These are phyloP conservation scores for Triplophysa dalaica DNA, from an alignment of 2,113 vertebrate species.

Conservation along the genomic window DNA sequence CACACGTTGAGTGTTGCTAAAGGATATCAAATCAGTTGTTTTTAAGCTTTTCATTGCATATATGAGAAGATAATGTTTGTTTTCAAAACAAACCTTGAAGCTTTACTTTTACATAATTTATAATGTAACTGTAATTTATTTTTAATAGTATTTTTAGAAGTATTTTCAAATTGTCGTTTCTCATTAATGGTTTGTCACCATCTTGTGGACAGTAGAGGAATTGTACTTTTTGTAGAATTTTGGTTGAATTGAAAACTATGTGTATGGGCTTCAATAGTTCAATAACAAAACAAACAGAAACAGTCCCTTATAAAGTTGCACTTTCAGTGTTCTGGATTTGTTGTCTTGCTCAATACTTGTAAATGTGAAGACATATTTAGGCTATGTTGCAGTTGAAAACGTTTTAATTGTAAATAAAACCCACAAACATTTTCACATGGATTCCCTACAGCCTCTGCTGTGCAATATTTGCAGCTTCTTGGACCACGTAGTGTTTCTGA, in stretches of 20 bases:
- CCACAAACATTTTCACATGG: not conserved
- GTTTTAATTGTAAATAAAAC: not conserved
- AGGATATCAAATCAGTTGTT: no score
- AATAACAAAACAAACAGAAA: not conserved
- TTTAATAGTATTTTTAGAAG: no score
- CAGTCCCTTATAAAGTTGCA: not conserved
- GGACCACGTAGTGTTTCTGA: conserved; percentile 42
- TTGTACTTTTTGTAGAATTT: no score
- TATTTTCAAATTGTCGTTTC: not conserved
- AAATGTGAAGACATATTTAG: not conserved
- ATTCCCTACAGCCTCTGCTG: conserved; percentile 56
- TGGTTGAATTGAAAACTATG: no score
- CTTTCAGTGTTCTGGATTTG: not conserved
- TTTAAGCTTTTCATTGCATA: no score
- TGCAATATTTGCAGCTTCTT: conserved; percentile 61
- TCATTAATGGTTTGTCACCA: not conserved
- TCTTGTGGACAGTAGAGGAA: not conserved
- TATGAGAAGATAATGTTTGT: no score
- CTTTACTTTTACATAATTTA: not conserved
- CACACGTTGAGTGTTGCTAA: no score
- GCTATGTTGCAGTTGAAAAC: not conserved
- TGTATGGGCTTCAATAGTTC: no score
- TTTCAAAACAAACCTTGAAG: not conserved
- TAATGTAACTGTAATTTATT: no score
- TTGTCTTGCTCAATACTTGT: not conserved